Percentiles rank a stretch among this genome's conserved stretches.
These are phyloP conservation scores for Ophion obscuratus DNA, from an alignment of 2,888 invertebrate species.

Conservation along the genomic window DNA sequence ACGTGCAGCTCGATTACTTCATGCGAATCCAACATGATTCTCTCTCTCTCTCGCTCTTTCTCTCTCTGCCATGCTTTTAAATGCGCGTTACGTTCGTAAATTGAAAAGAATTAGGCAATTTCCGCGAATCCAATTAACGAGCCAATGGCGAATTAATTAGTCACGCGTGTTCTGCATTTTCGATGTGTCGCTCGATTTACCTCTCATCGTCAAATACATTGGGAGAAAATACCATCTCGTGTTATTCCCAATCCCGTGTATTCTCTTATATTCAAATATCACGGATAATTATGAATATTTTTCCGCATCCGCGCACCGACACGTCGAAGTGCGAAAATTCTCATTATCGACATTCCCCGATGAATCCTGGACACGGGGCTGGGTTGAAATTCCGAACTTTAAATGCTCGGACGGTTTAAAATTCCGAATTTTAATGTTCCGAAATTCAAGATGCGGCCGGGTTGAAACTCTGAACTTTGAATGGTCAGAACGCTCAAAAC, in stretches of 20 bases:
- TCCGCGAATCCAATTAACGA: constrained; percentile 2
- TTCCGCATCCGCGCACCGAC: neutral
- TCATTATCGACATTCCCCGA: neutral
- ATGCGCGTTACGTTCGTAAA: neutral
- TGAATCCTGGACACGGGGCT: neutral
- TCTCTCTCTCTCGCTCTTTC: neutral
- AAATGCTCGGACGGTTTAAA: no score
- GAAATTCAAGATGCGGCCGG: no score
- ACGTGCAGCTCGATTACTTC: constrained; percentile 21
- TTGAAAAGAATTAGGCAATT: constrained; percentile 7
- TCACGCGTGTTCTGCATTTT: neutral
- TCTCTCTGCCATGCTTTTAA: neutral
- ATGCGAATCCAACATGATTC: constrained; percentile 4
- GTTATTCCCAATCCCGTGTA: neutral
- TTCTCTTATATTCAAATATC: neutral
- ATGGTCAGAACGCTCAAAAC: no score
- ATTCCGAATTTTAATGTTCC: no score
- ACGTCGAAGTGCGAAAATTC: neutral
- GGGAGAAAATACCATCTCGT: neutral
- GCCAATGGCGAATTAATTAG: constrained; percentile 11
- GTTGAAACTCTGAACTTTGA: no score
- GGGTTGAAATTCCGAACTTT: no score
- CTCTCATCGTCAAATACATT: neutral
- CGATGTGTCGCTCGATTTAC: neutral
- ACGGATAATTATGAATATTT: neutral